Conservation (phyloP, 2,797 vertebrate species). For the Morelia viridis region DNA sequence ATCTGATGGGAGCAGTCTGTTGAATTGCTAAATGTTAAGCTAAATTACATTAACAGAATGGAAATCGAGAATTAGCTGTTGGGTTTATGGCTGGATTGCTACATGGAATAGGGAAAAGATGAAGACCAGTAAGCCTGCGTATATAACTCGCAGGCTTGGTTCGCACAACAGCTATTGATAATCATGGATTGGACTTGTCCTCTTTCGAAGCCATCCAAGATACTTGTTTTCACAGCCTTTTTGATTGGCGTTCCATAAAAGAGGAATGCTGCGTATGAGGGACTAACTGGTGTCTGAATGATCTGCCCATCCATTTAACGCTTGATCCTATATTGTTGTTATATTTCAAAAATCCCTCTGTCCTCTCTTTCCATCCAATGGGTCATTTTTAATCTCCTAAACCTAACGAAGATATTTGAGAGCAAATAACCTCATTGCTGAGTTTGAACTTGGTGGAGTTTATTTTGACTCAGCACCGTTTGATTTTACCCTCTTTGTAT, state of each 20-base stretch:
- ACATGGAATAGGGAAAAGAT: neutral
- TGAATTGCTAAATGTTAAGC: neutral
- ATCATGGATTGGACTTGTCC: neutral
- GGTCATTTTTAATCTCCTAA: neutral
- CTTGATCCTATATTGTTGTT: neutral
- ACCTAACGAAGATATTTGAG: neutral
- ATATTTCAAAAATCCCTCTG: neutral
- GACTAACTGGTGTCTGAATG: neutral
- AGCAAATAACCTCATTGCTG: neutral
- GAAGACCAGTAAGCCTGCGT: neutral
- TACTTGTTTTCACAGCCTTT: no score
- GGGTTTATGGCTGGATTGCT: constrained; percentile 2
- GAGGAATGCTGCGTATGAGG: neutral
- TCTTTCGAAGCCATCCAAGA: neutral
- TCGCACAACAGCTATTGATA: neutral
- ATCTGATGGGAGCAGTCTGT: constrained; percentile 21
- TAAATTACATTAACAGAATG: constrained; percentile 13
- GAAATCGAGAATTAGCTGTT: constrained; percentile 20
- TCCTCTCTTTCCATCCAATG: no score
- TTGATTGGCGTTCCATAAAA: neutral
- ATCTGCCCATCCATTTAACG: neutral
- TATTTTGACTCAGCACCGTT: neutral
- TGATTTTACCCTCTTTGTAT: neutral
- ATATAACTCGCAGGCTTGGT: neutral
- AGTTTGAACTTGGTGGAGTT: neutral